Evolutionary conservation across 2,797 vertebrate species (phyloP), one percentile per base, ranked within the genome.

Genomic region (Hipposideros larvatus): DNA sequence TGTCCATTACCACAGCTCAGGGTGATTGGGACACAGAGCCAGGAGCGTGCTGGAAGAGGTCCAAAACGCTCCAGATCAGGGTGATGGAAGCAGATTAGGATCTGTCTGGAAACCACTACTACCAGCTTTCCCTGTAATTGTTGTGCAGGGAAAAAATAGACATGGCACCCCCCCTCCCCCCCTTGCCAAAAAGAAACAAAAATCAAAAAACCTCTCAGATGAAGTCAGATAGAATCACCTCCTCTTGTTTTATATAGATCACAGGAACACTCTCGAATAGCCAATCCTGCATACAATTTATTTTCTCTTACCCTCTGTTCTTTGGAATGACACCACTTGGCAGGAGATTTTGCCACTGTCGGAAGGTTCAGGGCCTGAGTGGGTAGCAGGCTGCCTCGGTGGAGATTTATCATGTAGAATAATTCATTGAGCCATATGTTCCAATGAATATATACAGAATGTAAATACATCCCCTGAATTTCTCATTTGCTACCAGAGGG

Each of bases 341-440:
- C 97, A 97, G 96, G 96, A 97, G 95, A 59, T 87, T 97, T 95
- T 94, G 85, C 97, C 73, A 74, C 43, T 96, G 98, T 96, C 55
- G 78, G 91, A 97, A 97, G 83, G 84, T 90, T 97, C 96, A 94
- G 97, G 96, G 96, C 7, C 19, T 95, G 93, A 97, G 96, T 90
- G 95, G 97, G 79, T 97, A 96, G 96, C 89, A 96, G 96, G 91
- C 85, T 46, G 95, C 97, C 93, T 97, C 95, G 34, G 79, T 73
- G 96, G 95, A 98, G 88, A 94, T 97, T 97, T 96, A 96, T 96
- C 96, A 96, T 94, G 97, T 96, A 93, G 96, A 98, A 95, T 97
- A 98, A 98, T 97, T 98, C 95, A 96, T 97, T 68, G 96, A 92
- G 92, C 96, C 97, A 77, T 97, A 94, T 97, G 94, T 95, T 98